Evolutionary conservation across 2,113 vertebrate species (phyloP), one percentile per base, ranked within the genome.

Genomic region (Hipposideros armiger): DNA sequence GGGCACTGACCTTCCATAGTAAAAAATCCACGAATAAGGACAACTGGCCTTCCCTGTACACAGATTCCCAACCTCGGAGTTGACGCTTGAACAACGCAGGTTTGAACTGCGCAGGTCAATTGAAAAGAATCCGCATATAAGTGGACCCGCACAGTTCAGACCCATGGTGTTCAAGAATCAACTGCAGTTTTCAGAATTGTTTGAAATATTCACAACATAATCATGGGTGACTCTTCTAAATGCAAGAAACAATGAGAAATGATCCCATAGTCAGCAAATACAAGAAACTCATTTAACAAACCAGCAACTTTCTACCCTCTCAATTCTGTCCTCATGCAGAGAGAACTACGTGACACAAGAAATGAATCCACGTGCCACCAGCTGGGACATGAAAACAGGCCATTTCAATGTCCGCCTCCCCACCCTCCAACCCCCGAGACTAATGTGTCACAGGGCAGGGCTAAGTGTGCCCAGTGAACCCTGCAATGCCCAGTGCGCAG

Each of bases 301-400:
- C 7, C 11, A 11, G 22, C 2, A 17, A 54, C 45, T 32, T 78
- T 70, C 96, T 16, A 40, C 4, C 40, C 9, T 22, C 7, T 32
- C 13, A 0, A 8, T 8, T 26, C 50, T 64, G 52, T 74, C 19
- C 52, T 93, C 14, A 19, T 2, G 26, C 56, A 76, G 56, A 95
- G 26, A 54, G n/a, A 24, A 6, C 67, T 54, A 28, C 0, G 1
- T 0, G 32, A 66, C 0, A 4, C 1, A 58, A 82, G 28, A n/a
- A 47, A 64, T 2, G 1, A 32, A 45, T 7, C 3, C 3, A 11
- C 3, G 11, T 1, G 36, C 4, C 9, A 15, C 32, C n/a, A 19
- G 30, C 73, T 0, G 10, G 70, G 69, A 22, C 7, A 0, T 3
- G 50, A 66, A 17, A 56, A 42, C 0, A 45, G 67, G 42, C 50